These are phyloP conservation scores for Hirtodrosophila cameraria DNA, from an alignment of 2,888 invertebrate genomes.

Conservation along the genomic window DNA sequence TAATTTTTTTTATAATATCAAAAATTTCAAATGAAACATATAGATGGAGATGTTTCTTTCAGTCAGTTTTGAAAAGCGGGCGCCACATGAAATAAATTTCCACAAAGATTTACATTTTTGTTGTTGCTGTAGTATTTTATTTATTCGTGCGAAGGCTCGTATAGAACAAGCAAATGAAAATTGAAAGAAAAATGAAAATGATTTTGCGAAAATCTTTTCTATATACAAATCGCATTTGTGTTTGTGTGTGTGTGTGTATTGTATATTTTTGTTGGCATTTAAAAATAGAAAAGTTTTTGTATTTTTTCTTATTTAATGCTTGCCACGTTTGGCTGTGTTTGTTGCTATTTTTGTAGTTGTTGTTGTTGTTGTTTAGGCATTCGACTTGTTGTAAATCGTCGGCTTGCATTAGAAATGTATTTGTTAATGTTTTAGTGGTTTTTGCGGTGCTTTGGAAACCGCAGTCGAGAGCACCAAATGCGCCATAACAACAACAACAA, in stretches of 20 bases:
- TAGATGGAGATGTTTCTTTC: constrained; percentile 25
- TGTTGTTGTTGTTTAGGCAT: constrained; percentile 57
- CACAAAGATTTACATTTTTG: constrained; percentile 33
- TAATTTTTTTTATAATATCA: not conserved
- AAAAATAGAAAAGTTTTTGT: constrained; percentile 73
- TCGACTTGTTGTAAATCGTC: constrained; percentile 78
- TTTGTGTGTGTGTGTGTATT: constrained; percentile 41
- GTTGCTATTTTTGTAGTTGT: constrained; percentile 34
- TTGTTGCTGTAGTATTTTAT: constrained; percentile 9
- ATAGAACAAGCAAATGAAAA: constrained; percentile 53
- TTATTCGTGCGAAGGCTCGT: constrained; percentile 29
- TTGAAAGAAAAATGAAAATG: constrained; percentile 66
- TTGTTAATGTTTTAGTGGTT: constrained; percentile 76
- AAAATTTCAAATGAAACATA: not conserved
- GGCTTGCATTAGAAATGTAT: constrained; percentile 80
- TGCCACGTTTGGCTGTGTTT: constrained; percentile 54
- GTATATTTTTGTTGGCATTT: constrained; percentile 76
- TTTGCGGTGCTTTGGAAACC: constrained; percentile 68
- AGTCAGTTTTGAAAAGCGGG: constrained; percentile 40
- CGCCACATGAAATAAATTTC: constrained; percentile 53
- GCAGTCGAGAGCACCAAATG: constrained; percentile 58
- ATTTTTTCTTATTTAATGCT: constrained; percentile 76
- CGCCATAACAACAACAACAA: constrained; percentile 24
- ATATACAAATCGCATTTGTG: constrained; percentile 39
- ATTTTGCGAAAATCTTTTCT: constrained; percentile 74